These are phyloP conservation scores for Papilio demoleus DNA, from an alignment of 2,888 invertebrate species.

Conservation along the genomic window DNA sequence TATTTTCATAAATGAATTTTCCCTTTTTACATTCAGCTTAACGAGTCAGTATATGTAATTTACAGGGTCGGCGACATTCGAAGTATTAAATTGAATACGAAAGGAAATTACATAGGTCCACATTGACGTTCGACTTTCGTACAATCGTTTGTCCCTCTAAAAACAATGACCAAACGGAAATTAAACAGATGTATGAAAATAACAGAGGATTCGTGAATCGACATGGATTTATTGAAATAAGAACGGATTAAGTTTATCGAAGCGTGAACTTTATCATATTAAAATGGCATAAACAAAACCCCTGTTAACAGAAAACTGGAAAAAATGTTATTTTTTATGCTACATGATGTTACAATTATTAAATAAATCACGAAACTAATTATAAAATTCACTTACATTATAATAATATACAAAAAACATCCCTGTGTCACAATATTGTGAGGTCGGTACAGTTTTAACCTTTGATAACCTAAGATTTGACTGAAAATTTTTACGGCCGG, in stretches of 20 bases:
- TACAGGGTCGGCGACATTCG: constrained; percentile 63
- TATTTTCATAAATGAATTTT: constrained; percentile 56
- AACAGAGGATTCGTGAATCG: constrained; percentile 60
- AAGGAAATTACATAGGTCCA: constrained; percentile 77
- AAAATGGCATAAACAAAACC: constrained; percentile 37
- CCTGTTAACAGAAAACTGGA: constrained; percentile 12
- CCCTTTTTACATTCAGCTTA: constrained; percentile 56
- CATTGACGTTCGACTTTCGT: constrained; percentile 69
- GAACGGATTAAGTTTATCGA: constrained; percentile 34
- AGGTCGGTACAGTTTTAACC: no score
- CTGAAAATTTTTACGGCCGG: no score
- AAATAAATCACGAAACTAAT: background rate
- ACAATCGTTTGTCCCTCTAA: constrained; percentile 75
- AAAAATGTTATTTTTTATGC: background rate
- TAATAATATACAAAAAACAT: no score
- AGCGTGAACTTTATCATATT: constrained; percentile 36
- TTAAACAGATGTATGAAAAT: constrained; percentile 63
- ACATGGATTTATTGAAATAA: constrained; percentile 34
- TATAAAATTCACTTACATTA: background rate
- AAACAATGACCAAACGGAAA: constrained; percentile 79
- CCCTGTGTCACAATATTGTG: no score
- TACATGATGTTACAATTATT: background rate
- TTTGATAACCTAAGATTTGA: no score
- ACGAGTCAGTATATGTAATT: constrained; percentile 57
- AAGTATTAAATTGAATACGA: constrained; percentile 76